Conservation (phyloP, 2,888 invertebrate species). For the Apamea monoglypha region DNA sequence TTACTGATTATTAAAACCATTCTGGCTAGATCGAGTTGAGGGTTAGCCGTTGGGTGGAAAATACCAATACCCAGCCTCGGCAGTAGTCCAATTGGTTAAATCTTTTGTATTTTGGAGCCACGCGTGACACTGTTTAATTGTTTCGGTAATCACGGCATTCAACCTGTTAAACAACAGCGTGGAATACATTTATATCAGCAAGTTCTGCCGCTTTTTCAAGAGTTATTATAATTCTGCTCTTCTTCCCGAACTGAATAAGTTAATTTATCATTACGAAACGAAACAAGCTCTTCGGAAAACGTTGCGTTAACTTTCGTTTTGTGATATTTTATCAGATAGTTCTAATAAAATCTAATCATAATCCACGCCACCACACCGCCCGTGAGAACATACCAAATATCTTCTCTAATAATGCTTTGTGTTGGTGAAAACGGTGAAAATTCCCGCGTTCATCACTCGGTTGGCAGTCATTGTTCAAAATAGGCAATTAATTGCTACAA, state of each 20-base stretch:
- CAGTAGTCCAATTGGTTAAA: background rate
- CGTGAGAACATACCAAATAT: conserved; percentile 50
- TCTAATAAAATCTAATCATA: background rate
- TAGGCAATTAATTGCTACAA: conserved; percentile 8
- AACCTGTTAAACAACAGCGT: background rate
- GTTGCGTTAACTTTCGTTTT: conserved; percentile 18
- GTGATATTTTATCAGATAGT: conserved; percentile 1
- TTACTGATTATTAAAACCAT: background rate
- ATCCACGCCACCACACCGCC: background rate
- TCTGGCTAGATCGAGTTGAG: background rate
- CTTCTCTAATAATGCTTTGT: conserved; percentile 35
- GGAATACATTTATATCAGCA: background rate
- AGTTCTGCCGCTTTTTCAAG: background rate
- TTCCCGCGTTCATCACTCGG: conserved; percentile 21
- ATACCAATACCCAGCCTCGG: too few species aligned
- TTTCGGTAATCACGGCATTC: background rate
- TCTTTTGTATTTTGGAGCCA: background rate
- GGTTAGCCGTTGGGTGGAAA: background rate
- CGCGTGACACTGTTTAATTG: background rate
- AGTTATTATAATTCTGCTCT: background rate
- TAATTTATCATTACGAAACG: background rate
- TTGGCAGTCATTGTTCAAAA: conserved; percentile 33
- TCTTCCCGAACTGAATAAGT: background rate
- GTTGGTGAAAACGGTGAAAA: conserved; percentile 34
- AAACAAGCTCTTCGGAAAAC: background rate